Evolutionary conservation across 2,888 invertebrate species (phyloP).

Genomic region (Anodontia alba): DNA sequence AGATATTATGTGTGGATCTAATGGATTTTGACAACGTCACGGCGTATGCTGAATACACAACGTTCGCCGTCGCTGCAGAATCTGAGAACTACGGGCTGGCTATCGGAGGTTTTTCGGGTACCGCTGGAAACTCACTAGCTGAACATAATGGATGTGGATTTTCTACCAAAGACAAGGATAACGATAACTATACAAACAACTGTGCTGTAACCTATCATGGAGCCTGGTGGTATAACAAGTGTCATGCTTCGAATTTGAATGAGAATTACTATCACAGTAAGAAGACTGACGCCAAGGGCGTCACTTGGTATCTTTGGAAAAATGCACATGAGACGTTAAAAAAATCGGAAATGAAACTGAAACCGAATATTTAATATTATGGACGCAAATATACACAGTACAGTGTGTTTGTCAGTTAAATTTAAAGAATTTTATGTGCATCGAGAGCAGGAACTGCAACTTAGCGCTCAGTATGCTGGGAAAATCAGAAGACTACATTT

Average conservation of each 20-base stretch:
- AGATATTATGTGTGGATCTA: conserved; percentile 35
- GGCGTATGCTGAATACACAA: conserved; percentile 30
- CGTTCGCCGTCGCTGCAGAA: conserved; percentile 23
- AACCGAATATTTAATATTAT: too few relatives aligned
- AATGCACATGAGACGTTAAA: not conserved
- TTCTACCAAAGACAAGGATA: conserved; percentile 30
- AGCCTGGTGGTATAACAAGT: not conserved
- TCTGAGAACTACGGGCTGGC: conserved; percentile 14
- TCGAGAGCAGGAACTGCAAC: too few relatives aligned
- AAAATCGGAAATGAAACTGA: not conserved
- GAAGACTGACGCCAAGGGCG: not conserved
- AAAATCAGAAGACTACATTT: too few relatives aligned
- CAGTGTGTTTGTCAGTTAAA: too few relatives aligned
- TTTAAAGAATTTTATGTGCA: too few relatives aligned
- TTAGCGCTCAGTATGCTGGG: too few relatives aligned
- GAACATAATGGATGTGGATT: conserved; percentile 25
- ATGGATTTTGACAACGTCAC: conserved; percentile 32
- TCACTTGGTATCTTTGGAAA: not conserved
- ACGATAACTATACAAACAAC: not conserved
- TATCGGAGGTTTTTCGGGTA: conserved; percentile 17
- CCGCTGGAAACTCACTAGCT: conserved; percentile 15
- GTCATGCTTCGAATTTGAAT: not conserved
- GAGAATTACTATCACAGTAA: not conserved
- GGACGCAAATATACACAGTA: too few relatives aligned
- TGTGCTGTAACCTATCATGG: not conserved